These are phyloP conservation scores for Lophotriccus pileatus DNA, from an alignment of 2,797 vertebrate genomes.

Conservation along the genomic window DNA sequence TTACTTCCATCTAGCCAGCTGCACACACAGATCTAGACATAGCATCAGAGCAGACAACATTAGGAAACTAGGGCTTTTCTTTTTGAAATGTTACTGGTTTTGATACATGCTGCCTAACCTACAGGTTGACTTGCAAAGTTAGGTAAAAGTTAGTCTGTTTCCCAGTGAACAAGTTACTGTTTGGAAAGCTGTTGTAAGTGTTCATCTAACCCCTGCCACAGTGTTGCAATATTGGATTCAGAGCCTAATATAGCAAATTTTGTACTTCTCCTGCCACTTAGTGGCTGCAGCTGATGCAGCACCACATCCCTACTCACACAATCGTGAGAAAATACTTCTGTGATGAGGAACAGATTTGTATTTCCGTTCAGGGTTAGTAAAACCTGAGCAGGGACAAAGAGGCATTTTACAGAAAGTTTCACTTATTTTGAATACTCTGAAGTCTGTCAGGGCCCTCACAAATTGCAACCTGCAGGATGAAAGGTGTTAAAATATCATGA, in stretches of 20 bases:
- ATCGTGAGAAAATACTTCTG: not conserved
- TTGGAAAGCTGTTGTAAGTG: not conserved
- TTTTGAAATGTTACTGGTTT: not conserved
- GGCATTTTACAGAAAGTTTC: not conserved
- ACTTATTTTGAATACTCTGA: not conserved
- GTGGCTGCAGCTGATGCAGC: constrained; percentile 18
- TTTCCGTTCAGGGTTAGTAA: not conserved
- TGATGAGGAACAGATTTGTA: fast-evolving
- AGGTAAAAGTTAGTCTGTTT: not conserved
- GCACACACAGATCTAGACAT: too few species aligned
- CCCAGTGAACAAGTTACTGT: not conserved
- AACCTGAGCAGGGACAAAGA: not conserved
- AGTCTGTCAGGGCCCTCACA: not conserved
- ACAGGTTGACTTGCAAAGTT: not conserved
- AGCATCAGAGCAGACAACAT: not conserved
- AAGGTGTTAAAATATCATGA: not conserved
- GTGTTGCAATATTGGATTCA: not conserved
- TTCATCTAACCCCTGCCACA: not conserved
- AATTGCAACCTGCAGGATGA: not conserved
- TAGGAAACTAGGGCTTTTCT: not conserved
- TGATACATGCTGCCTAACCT: not conserved
- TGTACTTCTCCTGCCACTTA: constrained; percentile 41
- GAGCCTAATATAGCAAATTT: not conserved
- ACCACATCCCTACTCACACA: not conserved
- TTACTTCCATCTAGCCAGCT: not conserved